Evolutionary conservation across 2,888 invertebrate genomes (phyloP), one percentile per base, ranked within the genome.

Genomic region (Cerceris ruficornis): DNA sequence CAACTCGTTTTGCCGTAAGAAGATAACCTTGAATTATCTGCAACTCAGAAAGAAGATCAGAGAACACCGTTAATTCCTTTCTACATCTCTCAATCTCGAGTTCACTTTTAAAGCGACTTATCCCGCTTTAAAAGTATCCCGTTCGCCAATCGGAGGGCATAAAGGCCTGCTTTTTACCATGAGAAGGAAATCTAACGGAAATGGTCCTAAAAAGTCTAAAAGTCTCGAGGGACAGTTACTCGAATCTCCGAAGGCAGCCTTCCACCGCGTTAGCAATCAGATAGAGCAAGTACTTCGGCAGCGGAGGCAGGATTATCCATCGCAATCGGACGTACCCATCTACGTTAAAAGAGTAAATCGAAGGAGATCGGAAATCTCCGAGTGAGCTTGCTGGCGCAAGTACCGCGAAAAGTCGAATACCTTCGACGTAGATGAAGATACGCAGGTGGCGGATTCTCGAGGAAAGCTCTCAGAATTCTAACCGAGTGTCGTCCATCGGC

Each of bases 401-500:
- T 65, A 61, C 57, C 74, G 74, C 81, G 88, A 85, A 89, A 90
- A 89, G 85, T 87, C 83, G 41, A 43, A 8, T 69, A 60, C 41
- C 7, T 39, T 39, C 54, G 67, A 50, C 72, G 57, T 50, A 86
- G 89, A 87, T 87, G 81, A 69, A 84, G 89, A 88, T 87, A 88
- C 73, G 73, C 66, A 57, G 81, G 73, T 77, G 77, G 61, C 28
- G 28, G 42, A 59, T 60, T 66, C 60, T 61, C 39, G 52, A 52
- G 66, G 28, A 13, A 13, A 52, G 28, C 50, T 68, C 62, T 46
- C 61, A 13, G 42, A 55, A 72, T 72, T 65, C 70, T 75, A 77
- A 80, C 78, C 28, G 80, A 71, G 57, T 57, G 74, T 73, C 68
- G 61, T 55, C 64, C 71, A 68, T 83, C 84, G 87, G 83, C 85